These are phyloP conservation scores for Tarsius wallacei DNA, from an alignment of 2,797 vertebrate species.

Conservation along the genomic window DNA sequence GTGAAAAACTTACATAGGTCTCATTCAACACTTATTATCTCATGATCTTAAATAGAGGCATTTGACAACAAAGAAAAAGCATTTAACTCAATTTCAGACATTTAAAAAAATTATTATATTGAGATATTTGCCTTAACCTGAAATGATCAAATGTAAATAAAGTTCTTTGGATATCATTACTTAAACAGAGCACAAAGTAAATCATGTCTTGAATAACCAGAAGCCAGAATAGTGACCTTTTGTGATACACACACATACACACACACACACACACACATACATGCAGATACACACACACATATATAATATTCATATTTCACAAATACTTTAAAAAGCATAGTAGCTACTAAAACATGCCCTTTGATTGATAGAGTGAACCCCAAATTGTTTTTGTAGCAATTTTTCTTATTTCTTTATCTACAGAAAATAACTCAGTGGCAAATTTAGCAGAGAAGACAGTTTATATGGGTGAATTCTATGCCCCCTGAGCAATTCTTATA, in stretches of 20 bases:
- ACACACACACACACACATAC: background rate
- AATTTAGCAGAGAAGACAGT: slow-evolving; percentile 73
- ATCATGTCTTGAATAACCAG: background rate
- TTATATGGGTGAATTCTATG: slow-evolving; percentile 68
- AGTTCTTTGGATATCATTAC: background rate
- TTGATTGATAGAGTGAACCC: background rate
- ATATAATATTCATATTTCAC: background rate
- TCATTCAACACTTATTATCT: background rate
- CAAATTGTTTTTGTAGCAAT: slow-evolving; percentile 71
- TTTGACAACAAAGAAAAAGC: background rate
- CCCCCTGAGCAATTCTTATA: slow-evolving; percentile 71
- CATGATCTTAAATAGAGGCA: background rate
- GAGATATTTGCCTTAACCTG: background rate
- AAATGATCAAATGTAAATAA: background rate
- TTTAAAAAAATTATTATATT: no score
- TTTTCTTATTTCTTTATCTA: background rate
- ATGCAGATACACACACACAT: background rate
- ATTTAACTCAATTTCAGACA: background rate
- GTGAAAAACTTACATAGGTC: background rate
- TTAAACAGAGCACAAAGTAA: background rate
- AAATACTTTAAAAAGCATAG: background rate
- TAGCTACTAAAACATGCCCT: background rate
- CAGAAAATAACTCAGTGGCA: slow-evolving; percentile 1
- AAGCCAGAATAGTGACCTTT: background rate
- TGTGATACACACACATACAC: background rate